phyloP scores from a whole-genome alignment of 2,113 vertebrate genomes.

The Hippocampus guttulatus region DNA sequence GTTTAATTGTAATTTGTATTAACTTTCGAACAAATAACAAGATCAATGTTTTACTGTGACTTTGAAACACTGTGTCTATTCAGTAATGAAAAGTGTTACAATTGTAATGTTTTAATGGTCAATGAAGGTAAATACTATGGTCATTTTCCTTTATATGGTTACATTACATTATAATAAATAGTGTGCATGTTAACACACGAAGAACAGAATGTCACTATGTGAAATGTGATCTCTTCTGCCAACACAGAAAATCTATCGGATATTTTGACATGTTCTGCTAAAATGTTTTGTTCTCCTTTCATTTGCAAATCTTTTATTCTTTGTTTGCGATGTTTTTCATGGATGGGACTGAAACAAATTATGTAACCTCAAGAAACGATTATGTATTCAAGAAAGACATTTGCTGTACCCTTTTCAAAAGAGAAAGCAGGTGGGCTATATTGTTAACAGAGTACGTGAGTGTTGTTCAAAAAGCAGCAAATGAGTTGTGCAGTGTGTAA shows the following conservation, averaged over 20 bases:
- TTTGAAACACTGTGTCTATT: neutral
- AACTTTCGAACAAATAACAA: neutral
- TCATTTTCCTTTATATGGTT: constrained; percentile 16
- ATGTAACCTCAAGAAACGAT: constrained; percentile 51
- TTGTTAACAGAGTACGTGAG: constrained; percentile 1
- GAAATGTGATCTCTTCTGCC: constrained; percentile 49
- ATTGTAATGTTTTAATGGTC: neutral
- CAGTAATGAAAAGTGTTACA: neutral
- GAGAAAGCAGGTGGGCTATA: constrained; percentile 1
- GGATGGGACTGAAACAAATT: constrained; percentile 60
- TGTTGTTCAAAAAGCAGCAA: constrained; percentile 38
- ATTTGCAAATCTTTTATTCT: constrained; percentile 60
- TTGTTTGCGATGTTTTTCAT: constrained; percentile 61
- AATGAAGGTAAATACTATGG: neutral
- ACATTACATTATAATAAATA: constrained; percentile 7
- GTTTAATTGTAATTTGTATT: neutral
- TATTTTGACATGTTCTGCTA: constrained; percentile 60
- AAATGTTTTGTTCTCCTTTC: constrained; percentile 46
- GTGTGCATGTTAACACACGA: constrained; percentile 58
- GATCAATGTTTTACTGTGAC: neutral
- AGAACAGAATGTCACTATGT: constrained; percentile 36
- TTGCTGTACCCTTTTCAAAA: constrained; percentile 29
- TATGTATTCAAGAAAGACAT: constrained; percentile 20
- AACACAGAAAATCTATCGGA: constrained; percentile 54
- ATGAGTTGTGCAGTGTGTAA: constrained; percentile 28